phyloP scores from a whole-genome alignment of 64 coral and sea anemone genomes.

The Orbicella faveolata region DNA sequence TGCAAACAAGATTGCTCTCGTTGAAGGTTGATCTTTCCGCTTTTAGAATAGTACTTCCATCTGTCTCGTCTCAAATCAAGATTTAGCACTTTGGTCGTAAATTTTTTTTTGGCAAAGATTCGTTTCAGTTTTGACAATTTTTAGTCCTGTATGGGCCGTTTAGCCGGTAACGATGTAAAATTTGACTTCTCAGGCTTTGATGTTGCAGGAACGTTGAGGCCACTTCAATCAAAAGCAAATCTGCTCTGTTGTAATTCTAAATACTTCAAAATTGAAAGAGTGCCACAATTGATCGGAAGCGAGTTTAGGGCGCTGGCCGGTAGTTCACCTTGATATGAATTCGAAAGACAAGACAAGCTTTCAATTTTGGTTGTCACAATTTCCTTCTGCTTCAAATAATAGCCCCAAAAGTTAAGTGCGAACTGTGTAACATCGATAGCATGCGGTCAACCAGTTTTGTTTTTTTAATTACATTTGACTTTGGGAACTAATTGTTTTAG shows the following conservation, averaged over 20 bases:
- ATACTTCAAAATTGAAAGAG: not conserved
- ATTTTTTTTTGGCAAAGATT: no score
- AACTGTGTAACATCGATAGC: not conserved
- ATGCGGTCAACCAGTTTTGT: slow-evolving; percentile 29
- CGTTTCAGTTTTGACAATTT: no score
- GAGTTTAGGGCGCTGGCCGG: not conserved
- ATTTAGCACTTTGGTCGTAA: no score
- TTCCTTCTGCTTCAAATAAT: not conserved
- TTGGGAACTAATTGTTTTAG: slow-evolving; percentile 5
- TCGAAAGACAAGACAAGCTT: not conserved
- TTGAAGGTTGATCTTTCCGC: no score
- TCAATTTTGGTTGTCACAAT: not conserved
- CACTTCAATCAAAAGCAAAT: not conserved
- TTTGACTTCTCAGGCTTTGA: no score
- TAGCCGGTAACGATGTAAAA: no score
- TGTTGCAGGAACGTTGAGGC: not conserved
- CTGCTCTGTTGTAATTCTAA: not conserved
- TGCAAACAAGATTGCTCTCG: no score
- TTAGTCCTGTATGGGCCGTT: no score
- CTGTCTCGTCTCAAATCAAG: no score
- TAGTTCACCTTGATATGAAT: not conserved
- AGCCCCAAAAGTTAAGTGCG: slow-evolving; percentile 9
- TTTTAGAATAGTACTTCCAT: no score
- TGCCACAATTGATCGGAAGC: not conserved
- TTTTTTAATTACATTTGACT: slow-evolving; percentile 26